Evolutionary conservation across 2,113 vertebrate species (phyloP), one percentile per base, ranked within the genome.

Genomic region (Callionymus lyra): DNA sequence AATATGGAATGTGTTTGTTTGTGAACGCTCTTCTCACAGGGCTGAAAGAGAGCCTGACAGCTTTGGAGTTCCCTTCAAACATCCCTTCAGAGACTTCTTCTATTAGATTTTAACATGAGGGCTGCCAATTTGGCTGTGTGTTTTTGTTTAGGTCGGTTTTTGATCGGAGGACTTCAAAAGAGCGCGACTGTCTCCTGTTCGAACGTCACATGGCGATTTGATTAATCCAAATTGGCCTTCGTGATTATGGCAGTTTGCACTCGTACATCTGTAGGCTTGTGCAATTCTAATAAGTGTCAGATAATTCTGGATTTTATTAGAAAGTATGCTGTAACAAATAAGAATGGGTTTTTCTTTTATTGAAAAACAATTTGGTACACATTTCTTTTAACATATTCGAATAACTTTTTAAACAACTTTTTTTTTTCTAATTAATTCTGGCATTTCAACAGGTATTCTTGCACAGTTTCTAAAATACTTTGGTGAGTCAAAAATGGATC

Each of bases 1-100:
- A 74, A 77, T 79, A 33, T 80, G 81, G 79, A 78, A 77, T 53
- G 59, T 70, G 77, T 85, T 83, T 82, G 71, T 79, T 72, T 76
- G 70, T 41, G 54, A 72, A 59, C 59, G 59, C 64, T 75, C 68
- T 6, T 71, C 56, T 76, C 36, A 38, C 36, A 16, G 36, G 36
- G 10, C 13, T 38, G 36, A 10, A 8, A 27, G 8, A 8, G 21
- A 27, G 21, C 36, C 14, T 38, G 36, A 38, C 36, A 38, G 14
- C 36, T 16, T 13, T 16, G 9, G 13, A 57, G 48, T 44, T 52
- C 41, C 59, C 63, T 36, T 39, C 63, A 67, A 59, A 58, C 52
- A 41, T 44, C 50, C 60, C 67, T 38, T 42, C 63, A 72, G 62
- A 75, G 62, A 62, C 63, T 55, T 31, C 50, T 61, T 79, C 56